Evolutionary conservation across 2,888 invertebrate genomes (phyloP).

Genomic region (Pasiphila rectangulata): DNA sequence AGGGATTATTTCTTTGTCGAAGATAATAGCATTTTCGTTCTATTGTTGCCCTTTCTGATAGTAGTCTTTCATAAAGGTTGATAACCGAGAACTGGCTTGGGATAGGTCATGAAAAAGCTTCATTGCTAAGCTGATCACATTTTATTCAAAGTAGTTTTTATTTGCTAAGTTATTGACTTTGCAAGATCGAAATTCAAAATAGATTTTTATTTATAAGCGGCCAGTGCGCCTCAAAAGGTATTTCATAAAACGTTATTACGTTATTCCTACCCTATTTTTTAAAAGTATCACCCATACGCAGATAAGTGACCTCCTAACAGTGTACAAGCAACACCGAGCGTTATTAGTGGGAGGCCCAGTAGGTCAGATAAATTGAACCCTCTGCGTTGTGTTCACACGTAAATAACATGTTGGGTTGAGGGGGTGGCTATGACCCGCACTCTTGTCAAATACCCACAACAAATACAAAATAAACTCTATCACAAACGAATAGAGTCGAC

Average conservation of each 20-base stretch:
- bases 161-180: background rate
- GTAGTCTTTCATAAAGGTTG: conserved; percentile 16
- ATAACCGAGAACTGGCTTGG: conserved; percentile 29
- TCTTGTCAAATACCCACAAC: conserved; percentile 11
- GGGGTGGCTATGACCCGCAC: conserved; percentile 54
- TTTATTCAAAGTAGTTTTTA: background rate
- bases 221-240: no score
- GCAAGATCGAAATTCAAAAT: background rate
- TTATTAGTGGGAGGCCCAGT: conserved; percentile 78
- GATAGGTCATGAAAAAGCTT: conserved; percentile 43
- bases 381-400: conserved; percentile 78
- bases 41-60: conserved; percentile 25
- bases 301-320: conserved; percentile 50
- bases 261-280: background rate
- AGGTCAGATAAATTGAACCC: conserved; percentile 81
- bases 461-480: conserved; percentile 14
- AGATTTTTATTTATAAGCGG: background rate
- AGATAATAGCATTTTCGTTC: conserved; percentile 36
- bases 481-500: background rate
- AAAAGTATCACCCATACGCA: conserved; percentile 21
- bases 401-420: conserved; percentile 78
- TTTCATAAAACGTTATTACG: background rate
- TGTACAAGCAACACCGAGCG: conserved; percentile 62
- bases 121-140: background rate
- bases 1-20: conserved; percentile 39